Percentiles rank a stretch among this genome's conserved stretches.
These are phyloP conservation scores for Gobionotothen gibberifrons DNA, from an alignment of 2,797 vertebrate genomes.

Conservation along the genomic window DNA sequence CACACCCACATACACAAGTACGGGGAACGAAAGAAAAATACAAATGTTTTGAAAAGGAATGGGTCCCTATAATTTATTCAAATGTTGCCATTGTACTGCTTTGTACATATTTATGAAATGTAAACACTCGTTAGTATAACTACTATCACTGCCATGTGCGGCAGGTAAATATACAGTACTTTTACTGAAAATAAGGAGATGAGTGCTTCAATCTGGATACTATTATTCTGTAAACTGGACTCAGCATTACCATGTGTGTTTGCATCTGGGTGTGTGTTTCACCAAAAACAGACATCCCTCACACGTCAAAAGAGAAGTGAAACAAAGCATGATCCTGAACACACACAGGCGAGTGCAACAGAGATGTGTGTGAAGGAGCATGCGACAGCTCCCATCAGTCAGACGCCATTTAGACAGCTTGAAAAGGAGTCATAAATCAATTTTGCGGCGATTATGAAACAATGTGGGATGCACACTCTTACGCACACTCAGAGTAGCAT, in stretches of 20 bases:
- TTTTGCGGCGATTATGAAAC: slow-evolving; percentile 74
- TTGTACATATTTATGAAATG: not conserved
- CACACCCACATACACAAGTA: slow-evolving; percentile 41
- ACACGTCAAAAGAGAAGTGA: slow-evolving; percentile 1
- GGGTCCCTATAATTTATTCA: not conserved
- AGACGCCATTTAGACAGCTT: slow-evolving; percentile 74
- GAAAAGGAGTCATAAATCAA: slow-evolving; percentile 77
- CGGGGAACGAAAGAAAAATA: too few relatives aligned
- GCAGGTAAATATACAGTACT: not conserved
- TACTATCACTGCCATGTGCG: not conserved
- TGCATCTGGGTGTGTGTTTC: not conserved
- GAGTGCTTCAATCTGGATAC: not conserved
- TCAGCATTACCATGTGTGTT: not conserved
- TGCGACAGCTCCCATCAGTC: slow-evolving; percentile 77
- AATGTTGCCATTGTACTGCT: not conserved
- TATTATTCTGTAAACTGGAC: not conserved
- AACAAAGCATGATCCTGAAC: slow-evolving; percentile 18
- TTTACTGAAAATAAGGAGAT: not conserved
- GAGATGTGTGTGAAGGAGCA: slow-evolving; percentile 16
- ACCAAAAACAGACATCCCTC: not conserved
- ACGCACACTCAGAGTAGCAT: not conserved
- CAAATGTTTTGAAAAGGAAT: not conserved
- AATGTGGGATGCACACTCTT: slow-evolving; percentile 45
- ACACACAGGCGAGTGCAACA: not conserved
- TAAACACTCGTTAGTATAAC: slow-evolving; percentile 3